Base-by-base conservation (phyloP, 2,797 vertebrate species). In the Poeciliopsis turneri region DNA sequence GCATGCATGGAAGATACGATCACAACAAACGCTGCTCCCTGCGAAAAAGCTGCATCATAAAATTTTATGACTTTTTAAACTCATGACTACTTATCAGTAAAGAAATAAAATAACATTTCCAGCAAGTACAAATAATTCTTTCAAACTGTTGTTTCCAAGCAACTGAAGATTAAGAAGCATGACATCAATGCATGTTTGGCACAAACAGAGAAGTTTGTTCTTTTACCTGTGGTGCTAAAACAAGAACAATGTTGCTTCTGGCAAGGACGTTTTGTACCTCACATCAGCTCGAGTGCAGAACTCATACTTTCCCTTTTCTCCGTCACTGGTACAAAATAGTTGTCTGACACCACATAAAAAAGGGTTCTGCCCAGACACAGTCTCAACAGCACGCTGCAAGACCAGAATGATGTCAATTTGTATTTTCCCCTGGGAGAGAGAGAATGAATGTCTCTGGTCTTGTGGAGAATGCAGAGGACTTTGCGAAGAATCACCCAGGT, bases 1-100 rank as follows among this genome's bases (percentile, higher is more conserved):
- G 53, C 43, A 84, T 7, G 12, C 61, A 45, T 11, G 79, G 25
- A 90, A 39, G 23, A 76, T 84, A 61, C 53, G 36, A 23, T 12
- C 15, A 39, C 41, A 47, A 30, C 2, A 66, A 12, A 74, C 13
- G 30, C 23, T 12, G 16, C 13, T 33, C 15, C 36, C 4, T 74
- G 8, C n/a, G 68, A 36, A 61, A 9, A 18, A 64, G 77, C 18
- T 23, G 9, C 1, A 25, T 23, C 9, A 68, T 36, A 43, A 79
- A 70, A 43, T 45, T n/a, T 70, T 3, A 43, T 28, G 10, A n/a
- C 39, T 70, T 45, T 43, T 43, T 69, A 69, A 43, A 69, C 66
- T n/a, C 2, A 68, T 68, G 23, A n/a, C 20, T 41, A 13, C 33
- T 33, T 18, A 11, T 66, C 28, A 61, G 15, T 33, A 59, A 59